Percentiles rank a stretch among this genome's conserved stretches.
Conservation (phyloP, 2,113 vertebrate species). For the Corythaixoides concolor region DNA sequence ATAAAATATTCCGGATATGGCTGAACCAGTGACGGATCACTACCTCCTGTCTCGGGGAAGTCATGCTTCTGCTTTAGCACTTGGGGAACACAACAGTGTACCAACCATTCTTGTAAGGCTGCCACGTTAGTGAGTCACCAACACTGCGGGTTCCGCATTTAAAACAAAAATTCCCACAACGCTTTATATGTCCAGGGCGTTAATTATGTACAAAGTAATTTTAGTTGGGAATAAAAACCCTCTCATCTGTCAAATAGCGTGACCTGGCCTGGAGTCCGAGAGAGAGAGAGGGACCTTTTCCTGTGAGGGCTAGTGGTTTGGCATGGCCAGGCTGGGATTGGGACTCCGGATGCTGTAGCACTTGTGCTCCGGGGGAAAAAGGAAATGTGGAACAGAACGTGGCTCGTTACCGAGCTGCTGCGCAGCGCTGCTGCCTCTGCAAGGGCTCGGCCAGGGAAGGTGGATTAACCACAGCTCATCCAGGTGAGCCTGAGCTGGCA, state of each 20-base stretch:
- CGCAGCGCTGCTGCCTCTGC: not conserved
- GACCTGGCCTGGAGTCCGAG: not conserved
- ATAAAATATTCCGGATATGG: not conserved
- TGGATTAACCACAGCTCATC: not conserved
- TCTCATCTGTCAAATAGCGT: not conserved
- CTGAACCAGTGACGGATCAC: not conserved
- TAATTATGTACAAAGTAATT: not conserved
- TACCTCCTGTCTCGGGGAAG: not conserved
- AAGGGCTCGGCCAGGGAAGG: not conserved
- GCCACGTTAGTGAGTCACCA: not conserved
- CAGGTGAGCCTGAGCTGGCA: not conserved
- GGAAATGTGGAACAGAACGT: not conserved
- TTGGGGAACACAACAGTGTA: not conserved
- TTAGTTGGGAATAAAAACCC: not conserved
- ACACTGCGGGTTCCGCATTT: not conserved
- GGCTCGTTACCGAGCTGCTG: not conserved
- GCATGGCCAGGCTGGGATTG: not conserved
- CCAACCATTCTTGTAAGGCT: not conserved
- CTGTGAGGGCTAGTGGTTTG: conserved; percentile 25
- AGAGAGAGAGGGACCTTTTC: not conserved
- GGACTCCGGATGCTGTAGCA: not conserved
- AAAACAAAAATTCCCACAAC: not conserved
- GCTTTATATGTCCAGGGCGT: not conserved
- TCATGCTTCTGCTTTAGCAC: not conserved
- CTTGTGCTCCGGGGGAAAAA: not conserved